Conservation (phyloP, 2,888 invertebrate genomes). For the Glaucopsyche alexis region DNA sequence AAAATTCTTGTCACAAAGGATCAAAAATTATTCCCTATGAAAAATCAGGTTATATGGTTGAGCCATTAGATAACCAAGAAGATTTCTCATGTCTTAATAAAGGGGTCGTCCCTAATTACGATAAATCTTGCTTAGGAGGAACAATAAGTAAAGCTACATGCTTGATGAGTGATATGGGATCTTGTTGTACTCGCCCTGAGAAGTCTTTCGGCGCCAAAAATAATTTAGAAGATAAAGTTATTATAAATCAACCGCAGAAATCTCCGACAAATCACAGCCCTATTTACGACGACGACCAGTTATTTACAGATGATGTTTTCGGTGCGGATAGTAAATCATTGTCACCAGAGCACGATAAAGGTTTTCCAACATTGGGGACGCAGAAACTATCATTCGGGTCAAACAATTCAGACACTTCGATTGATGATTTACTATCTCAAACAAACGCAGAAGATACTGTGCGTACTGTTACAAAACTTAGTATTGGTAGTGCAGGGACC, state of each 20-base stretch:
- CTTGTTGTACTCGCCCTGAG: constrained; percentile 69
- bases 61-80: constrained; percentile 67
- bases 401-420: constrained; percentile 83
- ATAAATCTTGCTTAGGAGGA: constrained; percentile 71
- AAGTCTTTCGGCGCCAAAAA: constrained; percentile 61
- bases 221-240: constrained; percentile 75
- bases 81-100: constrained; percentile 64
- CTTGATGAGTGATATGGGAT: constrained; percentile 68
- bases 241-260: constrained; percentile 81
- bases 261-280: constrained; percentile 82
- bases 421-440: constrained; percentile 81
- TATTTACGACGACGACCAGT: constrained; percentile 80
- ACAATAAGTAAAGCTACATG: constrained; percentile 72
- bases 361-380: constrained; percentile 61
- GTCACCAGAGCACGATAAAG: constrained; percentile 79
- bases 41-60: constrained; percentile 75
- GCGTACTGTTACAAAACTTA: constrained; percentile 71
- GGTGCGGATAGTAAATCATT: constrained; percentile 81
- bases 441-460: constrained; percentile 81
- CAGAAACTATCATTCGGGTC: constrained; percentile 78
- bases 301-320: constrained; percentile 81
- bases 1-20: constrained; percentile 57
- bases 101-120: constrained; percentile 69
- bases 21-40: constrained; percentile 70
- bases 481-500: constrained; percentile 73